Conservation (phyloP, 2,797 vertebrate species). For the Muraenolepis orangiensis region DNA sequence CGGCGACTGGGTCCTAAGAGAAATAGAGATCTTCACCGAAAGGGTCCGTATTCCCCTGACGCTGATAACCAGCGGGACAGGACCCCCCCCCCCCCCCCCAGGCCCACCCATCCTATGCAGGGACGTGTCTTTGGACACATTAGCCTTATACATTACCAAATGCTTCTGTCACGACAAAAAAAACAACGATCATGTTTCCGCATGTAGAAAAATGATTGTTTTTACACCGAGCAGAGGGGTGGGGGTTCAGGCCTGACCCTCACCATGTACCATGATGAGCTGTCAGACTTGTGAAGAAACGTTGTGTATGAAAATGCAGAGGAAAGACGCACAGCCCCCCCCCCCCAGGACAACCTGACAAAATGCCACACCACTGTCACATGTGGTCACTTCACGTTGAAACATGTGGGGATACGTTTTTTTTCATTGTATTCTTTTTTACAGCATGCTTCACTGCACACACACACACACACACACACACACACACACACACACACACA, state of each 20-base stretch:
- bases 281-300: background rate
- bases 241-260: background rate
- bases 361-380: too few species aligned
- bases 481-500: conserved; percentile 5
- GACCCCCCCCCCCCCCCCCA: too few species aligned
- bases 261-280: background rate
- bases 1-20: background rate
- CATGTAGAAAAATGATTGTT: too few species aligned
- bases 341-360: too few species aligned
- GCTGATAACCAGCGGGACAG: background rate
- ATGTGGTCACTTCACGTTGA: background rate
- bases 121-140: background rate
- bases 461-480: background rate
- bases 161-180: background rate
- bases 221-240: background rate
- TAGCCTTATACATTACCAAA: background rate
- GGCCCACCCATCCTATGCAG: background rate
- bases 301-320: too few species aligned
- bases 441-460: background rate
- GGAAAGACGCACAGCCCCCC: too few species aligned
- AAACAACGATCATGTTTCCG: background rate
- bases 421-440: background rate
- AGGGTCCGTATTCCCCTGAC: background rate
- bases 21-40: background rate
- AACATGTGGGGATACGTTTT: too few species aligned